These are phyloP conservation scores for Bombyx mori DNA, from an alignment of 1,140 invertebrate species.

Conservation along the genomic window ASM3026992v2 NC_085126.1:1459001-1459500, in stretches of 20 bases:
- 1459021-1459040: constrained; percentile 50
- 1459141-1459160: constrained; percentile 21
- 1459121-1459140: constrained; percentile 33
- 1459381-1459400: no score
- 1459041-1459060: constrained; percentile 62
- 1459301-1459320: neutral
- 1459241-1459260: neutral
- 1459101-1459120: constrained; percentile 23
- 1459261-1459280: neutral
- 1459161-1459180: constrained; percentile 33
- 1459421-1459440: no score
- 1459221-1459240: constrained; percentile 38
- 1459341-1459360: no score
- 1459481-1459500: no score
- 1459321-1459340: no score
- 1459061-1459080: constrained; percentile 50
- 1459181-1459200: constrained; percentile 50
- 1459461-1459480: no score
- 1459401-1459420: no score
- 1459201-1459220: constrained; percentile 49
- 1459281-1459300: neutral
- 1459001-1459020: constrained; percentile 48
- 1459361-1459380: no score
- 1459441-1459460: no score
- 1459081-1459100: constrained; percentile 22